Evolutionary conservation across 2,797 vertebrate species (phyloP).

Genomic region (Eulemur rubriventer): DNA sequence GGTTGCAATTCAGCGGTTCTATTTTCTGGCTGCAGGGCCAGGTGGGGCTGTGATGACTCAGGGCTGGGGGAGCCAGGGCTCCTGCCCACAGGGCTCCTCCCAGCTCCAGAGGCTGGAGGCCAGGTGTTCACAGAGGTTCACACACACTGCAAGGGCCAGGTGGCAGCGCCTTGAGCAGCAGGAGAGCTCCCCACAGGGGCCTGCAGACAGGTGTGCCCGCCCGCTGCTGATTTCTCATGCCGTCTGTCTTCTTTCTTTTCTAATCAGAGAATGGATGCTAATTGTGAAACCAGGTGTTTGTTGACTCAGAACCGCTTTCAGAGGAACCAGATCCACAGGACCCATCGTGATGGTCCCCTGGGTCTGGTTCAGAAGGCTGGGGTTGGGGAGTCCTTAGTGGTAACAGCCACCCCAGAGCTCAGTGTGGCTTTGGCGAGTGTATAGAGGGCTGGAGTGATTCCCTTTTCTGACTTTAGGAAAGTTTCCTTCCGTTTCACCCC

Average conservation of each 20-base stretch:
- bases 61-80: neutral
- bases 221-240: neutral
- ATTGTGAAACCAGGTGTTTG: neutral
- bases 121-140: neutral
- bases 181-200: neutral
- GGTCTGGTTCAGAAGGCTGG: neutral
- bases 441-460: neutral
- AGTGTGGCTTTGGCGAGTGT: neutral
- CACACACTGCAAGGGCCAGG: neutral
- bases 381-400: neutral
- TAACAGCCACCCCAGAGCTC: neutral
- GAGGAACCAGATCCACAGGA: neutral
- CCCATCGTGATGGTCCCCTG: neutral
- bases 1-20: neutral
- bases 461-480: slow-evolving; percentile 6
- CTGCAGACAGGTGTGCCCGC: neutral
- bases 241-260: neutral
- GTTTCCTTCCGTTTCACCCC: neutral
- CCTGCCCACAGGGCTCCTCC: neutral
- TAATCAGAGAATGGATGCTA: neutral
- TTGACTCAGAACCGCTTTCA: neutral
- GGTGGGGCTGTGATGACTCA: slow-evolving; percentile 12
- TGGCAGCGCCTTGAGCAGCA: neutral
- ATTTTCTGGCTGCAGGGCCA: neutral
- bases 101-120: neutral